Evolutionary conservation across 1,140 invertebrate genomes (phyloP).

Genomic region (Proales similis): DNA sequence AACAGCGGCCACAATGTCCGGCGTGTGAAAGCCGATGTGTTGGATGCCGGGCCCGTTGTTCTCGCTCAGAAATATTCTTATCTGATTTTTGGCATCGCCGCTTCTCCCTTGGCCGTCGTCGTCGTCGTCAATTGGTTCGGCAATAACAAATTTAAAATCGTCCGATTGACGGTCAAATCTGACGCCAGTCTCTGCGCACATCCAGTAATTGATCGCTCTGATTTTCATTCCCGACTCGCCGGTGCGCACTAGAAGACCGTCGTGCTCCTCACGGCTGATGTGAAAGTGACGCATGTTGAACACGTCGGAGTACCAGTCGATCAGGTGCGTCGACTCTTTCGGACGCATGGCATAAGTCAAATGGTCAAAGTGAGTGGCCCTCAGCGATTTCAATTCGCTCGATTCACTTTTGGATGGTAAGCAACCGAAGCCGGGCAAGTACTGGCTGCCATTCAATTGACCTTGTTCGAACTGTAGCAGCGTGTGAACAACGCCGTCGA

Average conservation of each 20-base stretch:
- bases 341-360: constrained; percentile 51
- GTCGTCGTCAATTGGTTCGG: constrained; percentile 53
- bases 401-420: background rate
- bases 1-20: constrained; percentile 50
- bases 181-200: constrained; percentile 55
- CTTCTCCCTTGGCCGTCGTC: constrained; percentile 41
- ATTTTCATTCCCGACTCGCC: constrained; percentile 48
- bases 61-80: constrained; percentile 53
- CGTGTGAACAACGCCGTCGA: constrained; percentile 20
- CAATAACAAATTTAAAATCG: constrained; percentile 54
- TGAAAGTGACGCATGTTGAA: constrained; percentile 56
- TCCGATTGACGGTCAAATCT: constrained; percentile 38
- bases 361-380: constrained; percentile 53
- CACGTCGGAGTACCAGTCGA: constrained; percentile 54
- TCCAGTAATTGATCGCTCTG: constrained; percentile 57
- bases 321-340: constrained; percentile 48
- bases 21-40: constrained; percentile 55
- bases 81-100: constrained; percentile 50
- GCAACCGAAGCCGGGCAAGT: constrained; percentile 33
- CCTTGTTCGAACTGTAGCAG: constrained; percentile 16
- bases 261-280: constrained; percentile 52
- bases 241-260: constrained; percentile 19
- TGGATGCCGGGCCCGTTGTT: constrained; percentile 56
- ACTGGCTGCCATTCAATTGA: constrained; percentile 35
- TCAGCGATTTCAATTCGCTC: background rate